These are phyloP conservation scores for Tetranychus piercei DNA, from an alignment of 2,888 invertebrate genomes.

Conservation along the genomic window DNA sequence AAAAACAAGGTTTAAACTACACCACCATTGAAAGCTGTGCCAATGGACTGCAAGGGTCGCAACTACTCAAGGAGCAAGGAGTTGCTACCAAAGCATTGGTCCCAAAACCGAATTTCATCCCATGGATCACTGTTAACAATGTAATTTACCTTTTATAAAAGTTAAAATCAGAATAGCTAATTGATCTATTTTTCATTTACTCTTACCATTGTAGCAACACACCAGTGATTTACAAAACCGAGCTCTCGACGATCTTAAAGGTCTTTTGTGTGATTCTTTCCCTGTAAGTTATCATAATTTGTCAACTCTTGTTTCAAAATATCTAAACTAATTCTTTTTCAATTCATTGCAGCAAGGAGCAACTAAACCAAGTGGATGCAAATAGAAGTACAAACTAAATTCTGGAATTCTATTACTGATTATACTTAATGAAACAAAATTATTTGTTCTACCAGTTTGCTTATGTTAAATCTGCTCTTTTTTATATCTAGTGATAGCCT, in stretches of 20 bases:
- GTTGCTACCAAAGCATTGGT: conserved; percentile 13
- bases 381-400: neutral
- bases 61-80: neutral
- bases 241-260: neutral
- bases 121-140: conserved; percentile 21
- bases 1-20: neutral
- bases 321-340: no score
- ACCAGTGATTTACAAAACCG: neutral
- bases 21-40: neutral
- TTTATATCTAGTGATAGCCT: no score
- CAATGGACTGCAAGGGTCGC: neutral
- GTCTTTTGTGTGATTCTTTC: neutral
- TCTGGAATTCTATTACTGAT: no score
- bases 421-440: no score
- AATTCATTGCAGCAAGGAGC: neutral
- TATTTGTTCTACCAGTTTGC: no score
- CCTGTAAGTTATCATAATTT: neutral
- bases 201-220: neutral
- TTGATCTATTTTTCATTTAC: no score
- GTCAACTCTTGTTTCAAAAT: no score
- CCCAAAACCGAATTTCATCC: conserved; percentile 20
- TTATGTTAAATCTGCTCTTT: no score
- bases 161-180: no score
- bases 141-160: no score
- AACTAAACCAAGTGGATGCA: neutral